Evolutionary conservation across 2,888 invertebrate genomes (phyloP).

Genomic region (Ferrisia virgata): DNA sequence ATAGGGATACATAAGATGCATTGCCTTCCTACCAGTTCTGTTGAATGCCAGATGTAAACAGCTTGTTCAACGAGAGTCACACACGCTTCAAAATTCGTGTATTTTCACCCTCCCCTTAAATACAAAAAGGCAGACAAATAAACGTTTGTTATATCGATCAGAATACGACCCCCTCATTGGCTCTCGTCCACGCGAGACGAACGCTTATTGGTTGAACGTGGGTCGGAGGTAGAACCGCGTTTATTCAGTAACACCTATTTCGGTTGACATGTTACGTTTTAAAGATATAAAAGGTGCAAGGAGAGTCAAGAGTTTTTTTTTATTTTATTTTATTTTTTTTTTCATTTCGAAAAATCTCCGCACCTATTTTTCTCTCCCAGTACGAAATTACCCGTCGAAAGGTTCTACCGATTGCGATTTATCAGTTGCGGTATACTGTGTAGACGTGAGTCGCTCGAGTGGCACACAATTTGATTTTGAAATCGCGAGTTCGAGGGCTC

Average conservation of each 20-base stretch:
- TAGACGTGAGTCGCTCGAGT: conserved; percentile 41
- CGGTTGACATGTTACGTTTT: conserved; percentile 42
- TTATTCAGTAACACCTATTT: conserved; percentile 44
- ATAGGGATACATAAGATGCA: background rate
- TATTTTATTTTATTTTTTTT: conserved; percentile 21
- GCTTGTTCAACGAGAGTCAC: conserved; percentile 10
- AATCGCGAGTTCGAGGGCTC: conserved; percentile 42
- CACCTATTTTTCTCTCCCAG: conserved; percentile 35
- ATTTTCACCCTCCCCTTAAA: conserved; percentile 6
- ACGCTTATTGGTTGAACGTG: conserved; percentile 37
- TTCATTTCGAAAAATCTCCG: conserved; percentile 38
- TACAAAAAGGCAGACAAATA: conserved; percentile 36
- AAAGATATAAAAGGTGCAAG: conserved; percentile 41
- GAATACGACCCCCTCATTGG: conserved; percentile 41
- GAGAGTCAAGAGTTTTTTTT: conserved; percentile 32
- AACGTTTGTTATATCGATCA: conserved; percentile 46
- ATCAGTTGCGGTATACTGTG: conserved; percentile 42
- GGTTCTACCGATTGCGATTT: conserved; percentile 43
- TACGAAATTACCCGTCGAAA: conserved; percentile 44
- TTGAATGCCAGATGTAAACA: conserved; percentile 26
- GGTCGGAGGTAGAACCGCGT: conserved; percentile 32
- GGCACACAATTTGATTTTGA: conserved; percentile 44
- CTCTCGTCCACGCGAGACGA: conserved; percentile 36
- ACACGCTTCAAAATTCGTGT: conserved; percentile 41
- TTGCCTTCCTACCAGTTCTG: background rate